These are phyloP conservation scores for Dastarcus helophoroides DNA, from an alignment of 2,888 invertebrate species.

Conservation along the genomic window DNA sequence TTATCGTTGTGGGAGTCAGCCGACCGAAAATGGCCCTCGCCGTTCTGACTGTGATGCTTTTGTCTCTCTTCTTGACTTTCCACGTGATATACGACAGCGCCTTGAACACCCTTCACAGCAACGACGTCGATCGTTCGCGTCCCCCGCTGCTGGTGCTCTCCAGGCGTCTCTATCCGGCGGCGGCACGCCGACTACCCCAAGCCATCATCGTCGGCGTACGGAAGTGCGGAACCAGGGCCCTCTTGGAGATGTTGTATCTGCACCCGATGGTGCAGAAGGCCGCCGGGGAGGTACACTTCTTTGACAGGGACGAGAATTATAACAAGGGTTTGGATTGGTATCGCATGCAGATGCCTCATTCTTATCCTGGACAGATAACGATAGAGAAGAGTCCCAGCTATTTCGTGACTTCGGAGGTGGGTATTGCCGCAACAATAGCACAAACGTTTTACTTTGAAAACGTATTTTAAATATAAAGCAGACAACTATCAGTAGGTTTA, in stretches of 20 bases:
- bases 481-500: too few species aligned
- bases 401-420: conserved; percentile 89
- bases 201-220: conserved; percentile 90
- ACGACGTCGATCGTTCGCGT: conserved; percentile 35
- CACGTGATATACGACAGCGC: conserved; percentile 79
- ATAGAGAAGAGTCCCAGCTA: conserved; percentile 98
- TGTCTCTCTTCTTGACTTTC: conserved; percentile 74
- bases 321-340: conserved; percentile 91
- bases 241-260: conserved; percentile 90
- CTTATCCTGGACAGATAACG: conserved; percentile 83
- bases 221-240: conserved; percentile 92
- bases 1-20: conserved; percentile 72
- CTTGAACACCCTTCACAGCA: conserved; percentile 62
- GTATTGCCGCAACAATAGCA: conserved; percentile 20
- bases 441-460: too few species aligned
- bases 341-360: conserved; percentile 85
- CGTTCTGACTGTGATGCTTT: conserved; percentile 66
- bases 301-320: conserved; percentile 91
- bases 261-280: conserved; percentile 90
- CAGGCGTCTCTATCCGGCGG: conserved; percentile 42
- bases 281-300: conserved; percentile 92
- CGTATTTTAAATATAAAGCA: too few species aligned
- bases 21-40: conserved; percentile 74
- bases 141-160: conserved; percentile 38
- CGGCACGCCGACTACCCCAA: conserved; percentile 55